These are phyloP conservation scores for Falco cherrug DNA, from an alignment of 2,797 vertebrate species.

Conservation along the genomic window DNA sequence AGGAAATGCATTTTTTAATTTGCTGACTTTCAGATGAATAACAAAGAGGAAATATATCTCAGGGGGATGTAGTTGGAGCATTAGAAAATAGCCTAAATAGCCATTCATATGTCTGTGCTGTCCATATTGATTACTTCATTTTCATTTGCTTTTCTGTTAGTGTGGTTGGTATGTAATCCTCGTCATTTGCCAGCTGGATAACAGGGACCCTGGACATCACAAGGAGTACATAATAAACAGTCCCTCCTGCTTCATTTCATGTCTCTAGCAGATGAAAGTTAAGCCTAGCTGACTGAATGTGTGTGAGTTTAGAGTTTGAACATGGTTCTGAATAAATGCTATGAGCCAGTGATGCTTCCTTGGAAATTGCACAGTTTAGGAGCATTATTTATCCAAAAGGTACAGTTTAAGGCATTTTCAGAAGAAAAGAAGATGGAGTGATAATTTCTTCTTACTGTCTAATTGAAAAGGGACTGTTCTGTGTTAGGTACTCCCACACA, in stretches of 20 bases:
- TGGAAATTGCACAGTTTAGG: background rate
- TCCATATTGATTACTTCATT: conserved; percentile 36
- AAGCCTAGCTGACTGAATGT: background rate
- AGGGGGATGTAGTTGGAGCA: background rate
- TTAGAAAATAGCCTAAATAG: conserved; percentile 26
- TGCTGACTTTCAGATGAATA: background rate
- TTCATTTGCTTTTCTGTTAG: conserved; percentile 15
- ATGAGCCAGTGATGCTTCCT: background rate
- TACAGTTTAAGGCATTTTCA: background rate
- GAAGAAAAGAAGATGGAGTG: background rate
- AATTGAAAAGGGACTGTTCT: background rate
- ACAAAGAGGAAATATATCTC: background rate
- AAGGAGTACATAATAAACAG: background rate
- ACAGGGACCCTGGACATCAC: background rate
- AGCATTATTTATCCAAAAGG: background rate
- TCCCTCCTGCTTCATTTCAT: background rate
- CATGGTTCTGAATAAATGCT: background rate
- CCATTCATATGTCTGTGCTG: background rate
- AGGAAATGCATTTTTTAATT: conserved; percentile 28
- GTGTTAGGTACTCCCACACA: background rate
- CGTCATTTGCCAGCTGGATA: background rate
- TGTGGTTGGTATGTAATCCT: background rate
- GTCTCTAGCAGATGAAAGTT: background rate
- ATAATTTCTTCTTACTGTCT: background rate
- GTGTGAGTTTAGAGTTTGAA: background rate